Evolutionary conservation across 1,140 invertebrate species (phyloP).

Genomic region (Ceratoteleas bidentatus): DNA sequence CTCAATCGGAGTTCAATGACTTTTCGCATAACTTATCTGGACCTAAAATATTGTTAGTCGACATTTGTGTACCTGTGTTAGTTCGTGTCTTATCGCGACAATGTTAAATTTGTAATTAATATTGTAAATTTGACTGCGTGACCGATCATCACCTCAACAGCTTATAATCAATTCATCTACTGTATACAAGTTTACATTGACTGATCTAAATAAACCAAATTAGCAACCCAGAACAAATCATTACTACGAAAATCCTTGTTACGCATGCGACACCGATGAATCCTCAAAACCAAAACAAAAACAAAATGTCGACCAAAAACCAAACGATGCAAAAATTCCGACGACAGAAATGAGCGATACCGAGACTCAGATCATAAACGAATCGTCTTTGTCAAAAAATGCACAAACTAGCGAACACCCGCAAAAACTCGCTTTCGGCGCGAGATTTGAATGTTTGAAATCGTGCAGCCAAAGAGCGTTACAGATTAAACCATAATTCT

Average conservation of each 20-base stretch:
- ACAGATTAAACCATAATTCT: too few relatives aligned
- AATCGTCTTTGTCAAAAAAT: neutral
- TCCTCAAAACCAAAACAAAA: neutral
- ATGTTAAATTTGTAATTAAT: neutral
- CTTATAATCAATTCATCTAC: slow-evolving; percentile 17
- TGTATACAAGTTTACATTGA: neutral
- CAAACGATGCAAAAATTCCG: slow-evolving; percentile 1
- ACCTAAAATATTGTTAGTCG: slow-evolving; percentile 1
- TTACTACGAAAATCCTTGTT: neutral
- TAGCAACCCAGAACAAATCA: neutral
- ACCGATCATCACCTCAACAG: slow-evolving; percentile 52
- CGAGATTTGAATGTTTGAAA: slow-evolving; percentile 3
- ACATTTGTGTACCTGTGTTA: neutral
- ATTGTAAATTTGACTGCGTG: neutral
- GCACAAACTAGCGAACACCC: neutral
- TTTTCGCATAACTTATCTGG: slow-evolving; percentile 10
- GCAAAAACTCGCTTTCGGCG: slow-evolving; percentile 1
- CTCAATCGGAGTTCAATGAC: slow-evolving; percentile 5
- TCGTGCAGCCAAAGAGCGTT: neutral
- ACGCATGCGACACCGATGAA: slow-evolving; percentile 1
- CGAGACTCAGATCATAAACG: neutral
- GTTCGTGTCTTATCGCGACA: neutral
- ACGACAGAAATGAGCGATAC: neutral
- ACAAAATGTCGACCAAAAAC: neutral
- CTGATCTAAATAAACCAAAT: slow-evolving; percentile 1